Base-by-base conservation (phyloP, 2,797 vertebrate genomes). In the Paedocypris micromegethes region DNA sequence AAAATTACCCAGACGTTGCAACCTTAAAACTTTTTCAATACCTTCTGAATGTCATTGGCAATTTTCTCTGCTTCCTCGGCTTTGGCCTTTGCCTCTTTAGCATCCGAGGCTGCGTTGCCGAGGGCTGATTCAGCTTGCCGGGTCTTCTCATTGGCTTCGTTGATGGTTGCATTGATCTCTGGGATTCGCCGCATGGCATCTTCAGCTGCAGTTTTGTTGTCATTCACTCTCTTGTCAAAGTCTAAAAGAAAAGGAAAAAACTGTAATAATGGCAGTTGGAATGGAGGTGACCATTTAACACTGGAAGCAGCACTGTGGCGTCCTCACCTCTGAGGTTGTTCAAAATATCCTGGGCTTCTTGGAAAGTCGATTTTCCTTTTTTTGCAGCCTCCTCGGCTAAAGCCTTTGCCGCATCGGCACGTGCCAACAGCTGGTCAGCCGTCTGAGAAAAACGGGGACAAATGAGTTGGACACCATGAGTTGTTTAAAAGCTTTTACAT, bases 121-220 rank as follows among this genome's bases (percentile, higher is more conserved):
- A 98, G 86, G 0, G 92, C 90, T 3, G 78, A 80, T 80, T 94
- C 92, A 0, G 94, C 94, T 79, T 94, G 91, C 9, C 70, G 82
- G 0, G 96, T 98, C 86, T 96, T 98, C 48, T 93, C 91, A 0
- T 90, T 93, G 79, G 95, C 96, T 2, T 93, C 90, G 0, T 78
- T 79, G 6, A 99, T 95, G 39, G 91, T 97, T 72, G 83, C 92
- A 42, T 90, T 91, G 78, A 99, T 98, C 74, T 71, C 69, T 0
- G 96, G 96, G 68, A 99, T 95, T 78, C 86, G 93, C 77, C 84
- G 92, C 72, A 99, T 82, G 0, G 96, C 96, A 1, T 95, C 94
- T 75, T 98, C 94, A 0, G 96, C 96, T 0, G 96, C 96, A 0
- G 96, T 99, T 85, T 98, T 98, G 83, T 99, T 99, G 77, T 98